Conservation (phyloP, 2,797 vertebrate genomes). For the Pipistrellus pygmaeus region DNA sequence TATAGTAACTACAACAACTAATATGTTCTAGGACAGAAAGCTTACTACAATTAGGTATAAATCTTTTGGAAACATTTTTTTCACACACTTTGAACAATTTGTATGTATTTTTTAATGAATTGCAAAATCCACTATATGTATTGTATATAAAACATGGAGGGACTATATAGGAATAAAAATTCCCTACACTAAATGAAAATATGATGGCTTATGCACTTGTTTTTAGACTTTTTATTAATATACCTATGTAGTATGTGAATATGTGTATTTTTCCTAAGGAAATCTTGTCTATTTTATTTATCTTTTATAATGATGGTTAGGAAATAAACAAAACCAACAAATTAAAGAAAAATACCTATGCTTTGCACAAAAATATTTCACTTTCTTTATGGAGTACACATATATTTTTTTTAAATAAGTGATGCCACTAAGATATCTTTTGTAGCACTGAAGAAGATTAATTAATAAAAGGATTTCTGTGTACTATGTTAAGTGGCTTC, state of each 20-base stretch:
- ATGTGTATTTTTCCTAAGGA: neutral
- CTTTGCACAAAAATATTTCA: slow-evolving; percentile 3
- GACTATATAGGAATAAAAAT: neutral
- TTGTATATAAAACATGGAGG: neutral
- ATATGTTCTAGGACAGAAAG: neutral
- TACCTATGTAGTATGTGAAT: neutral
- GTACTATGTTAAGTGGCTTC: neutral
- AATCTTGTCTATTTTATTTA: neutral
- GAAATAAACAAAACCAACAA: neutral
- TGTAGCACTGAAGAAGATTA: neutral
- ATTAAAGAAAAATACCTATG: neutral
- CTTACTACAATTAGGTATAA: neutral
- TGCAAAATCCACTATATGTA: neutral
- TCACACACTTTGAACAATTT: neutral
- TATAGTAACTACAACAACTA: neutral
- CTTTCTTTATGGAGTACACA: neutral
- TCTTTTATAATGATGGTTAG: neutral
- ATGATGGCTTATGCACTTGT: neutral
- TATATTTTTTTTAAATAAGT: neutral
- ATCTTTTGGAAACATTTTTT: neutral
- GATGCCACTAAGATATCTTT: neutral
- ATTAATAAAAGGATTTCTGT: neutral
- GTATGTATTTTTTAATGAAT: neutral
- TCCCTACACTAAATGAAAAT: neutral
- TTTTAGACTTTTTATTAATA: neutral